Base-by-base conservation (phyloP, 2,888 invertebrate species). In the Steinernema hermaphroditum region DNA sequence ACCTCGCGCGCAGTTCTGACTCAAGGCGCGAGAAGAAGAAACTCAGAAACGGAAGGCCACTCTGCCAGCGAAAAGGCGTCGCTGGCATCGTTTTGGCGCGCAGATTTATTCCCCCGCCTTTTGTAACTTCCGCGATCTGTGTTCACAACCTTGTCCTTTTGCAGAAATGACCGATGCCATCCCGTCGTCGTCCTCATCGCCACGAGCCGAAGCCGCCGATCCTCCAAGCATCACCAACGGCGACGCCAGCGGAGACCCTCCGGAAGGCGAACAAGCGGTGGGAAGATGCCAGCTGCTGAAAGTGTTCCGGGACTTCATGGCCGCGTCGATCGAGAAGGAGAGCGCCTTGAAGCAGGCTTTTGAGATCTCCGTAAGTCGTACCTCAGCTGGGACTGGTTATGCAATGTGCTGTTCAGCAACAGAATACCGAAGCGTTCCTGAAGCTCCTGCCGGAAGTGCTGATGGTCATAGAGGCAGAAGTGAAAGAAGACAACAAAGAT, bases 291-390 rank as follows among this genome's bases (percentile, higher is more conserved):
- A 32, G 14, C 62, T 62, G 14, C 4, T 62, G 29, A 29, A 2
- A 14, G 32, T 62, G 12, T 16, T 62, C 34, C 62, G 62, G 6
- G 62, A 62, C 6, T 29, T 62, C 62, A 34, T 62, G 29, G 8
- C 14, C 12, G 62, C 12, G 2, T 2, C 62, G 29, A 16, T 32
- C 14, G 29, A 24, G 32, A 62, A 62, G 27, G 62, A 62, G 16
- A n/a, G 16, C 2, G 32, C 29, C 1, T 12, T 62, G 32, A 62
- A 62, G 62, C 29, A 34, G 62, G 27, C 19, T 2, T 62, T 27
- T 16, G 62, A 62, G 29, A 32, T 32, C 14, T 62, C 62, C 4
- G 62, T 32, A 62, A n/a, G 62, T 32, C 16, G 54, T n/a, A n/a
- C n/a, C 8, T 19, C 27, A 27, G 54, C 27, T 54, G 27, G 4